Conservation (phyloP, 2,113 vertebrate species). For the Gambusia affinis region DNA sequence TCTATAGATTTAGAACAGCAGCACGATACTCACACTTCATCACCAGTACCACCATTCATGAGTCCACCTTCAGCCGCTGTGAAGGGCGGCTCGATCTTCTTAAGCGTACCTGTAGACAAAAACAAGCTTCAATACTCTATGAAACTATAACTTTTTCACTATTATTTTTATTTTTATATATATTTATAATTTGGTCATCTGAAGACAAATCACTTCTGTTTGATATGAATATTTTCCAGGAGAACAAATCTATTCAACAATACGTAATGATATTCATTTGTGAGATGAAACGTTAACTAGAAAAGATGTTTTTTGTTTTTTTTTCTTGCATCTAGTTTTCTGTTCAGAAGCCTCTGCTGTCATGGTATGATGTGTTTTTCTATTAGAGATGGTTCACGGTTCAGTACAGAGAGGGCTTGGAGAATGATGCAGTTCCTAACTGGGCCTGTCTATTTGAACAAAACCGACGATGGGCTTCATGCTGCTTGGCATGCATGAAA, state of each 20-base stretch:
- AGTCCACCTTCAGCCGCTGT: conserved; percentile 52
- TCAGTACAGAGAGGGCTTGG: not conserved
- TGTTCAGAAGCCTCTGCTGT: conserved; percentile 1
- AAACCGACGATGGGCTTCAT: conserved; percentile 1
- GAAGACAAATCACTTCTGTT: not conserved
- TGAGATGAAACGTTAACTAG: no score
- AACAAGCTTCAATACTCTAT: not conserved
- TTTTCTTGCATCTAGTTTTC: not conserved
- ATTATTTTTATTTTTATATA: not conserved
- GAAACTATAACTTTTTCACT: not conserved
- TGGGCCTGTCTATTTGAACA: conserved; percentile 1
- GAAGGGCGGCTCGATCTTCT: conserved; percentile 58
- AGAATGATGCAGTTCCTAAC: conserved; percentile 7
- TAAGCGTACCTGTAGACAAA: conserved; percentile 65
- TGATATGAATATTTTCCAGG: not conserved
- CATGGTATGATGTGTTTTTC: conserved; percentile 25
- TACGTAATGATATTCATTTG: not conserved
- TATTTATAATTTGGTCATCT: not conserved
- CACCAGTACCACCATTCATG: conserved; percentile 64
- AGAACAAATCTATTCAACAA: not conserved
- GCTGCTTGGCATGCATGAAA: conserved; percentile 17
- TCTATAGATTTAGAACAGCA: not conserved
- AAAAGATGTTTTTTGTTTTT: no score
- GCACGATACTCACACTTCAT: conserved; percentile 72
- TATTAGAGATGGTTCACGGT: conserved; percentile 41